phyloP scores from a whole-genome alignment of 2,797 vertebrate genomes.

The Hydrophis major region DNA sequence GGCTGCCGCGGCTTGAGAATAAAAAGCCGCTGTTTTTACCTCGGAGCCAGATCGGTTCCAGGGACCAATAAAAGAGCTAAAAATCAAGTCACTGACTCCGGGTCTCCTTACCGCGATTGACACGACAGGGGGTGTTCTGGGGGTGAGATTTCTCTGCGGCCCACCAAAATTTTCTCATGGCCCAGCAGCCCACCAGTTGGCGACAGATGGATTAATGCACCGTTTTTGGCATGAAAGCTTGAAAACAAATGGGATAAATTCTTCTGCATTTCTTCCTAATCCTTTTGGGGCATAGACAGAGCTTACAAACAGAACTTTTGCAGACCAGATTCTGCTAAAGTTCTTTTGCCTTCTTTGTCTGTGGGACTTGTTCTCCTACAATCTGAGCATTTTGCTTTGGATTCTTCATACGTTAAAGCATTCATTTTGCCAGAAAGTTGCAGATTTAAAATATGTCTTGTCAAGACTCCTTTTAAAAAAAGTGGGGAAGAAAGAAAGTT shows the following conservation, averaged over 20 bases:
- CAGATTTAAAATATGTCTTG: background rate
- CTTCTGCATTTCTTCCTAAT: background rate
- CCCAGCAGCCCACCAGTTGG: no score
- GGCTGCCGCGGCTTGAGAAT: no score
- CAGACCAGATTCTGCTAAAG: background rate
- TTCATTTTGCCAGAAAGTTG: background rate
- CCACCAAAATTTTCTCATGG: no score
- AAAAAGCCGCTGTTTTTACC: no score
- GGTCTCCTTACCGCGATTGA: no score
- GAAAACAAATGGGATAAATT: background rate
- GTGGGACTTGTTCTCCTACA: background rate
- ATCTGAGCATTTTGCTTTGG: background rate
- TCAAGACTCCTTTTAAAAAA: background rate
- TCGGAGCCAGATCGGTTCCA: no score
- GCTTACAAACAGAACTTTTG: background rate
- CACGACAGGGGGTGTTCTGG: no score
- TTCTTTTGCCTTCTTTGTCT: background rate
- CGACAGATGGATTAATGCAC: background rate
- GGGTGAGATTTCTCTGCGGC: no score
- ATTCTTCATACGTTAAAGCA: background rate
- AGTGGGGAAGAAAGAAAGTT: background rate
- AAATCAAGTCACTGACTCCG: no score
- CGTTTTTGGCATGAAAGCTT: background rate
- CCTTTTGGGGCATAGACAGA: background rate
- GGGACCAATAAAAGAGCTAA: no score